Conservation (phyloP, 2,888 invertebrate genomes). For the Blomia tropicalis region DNA sequence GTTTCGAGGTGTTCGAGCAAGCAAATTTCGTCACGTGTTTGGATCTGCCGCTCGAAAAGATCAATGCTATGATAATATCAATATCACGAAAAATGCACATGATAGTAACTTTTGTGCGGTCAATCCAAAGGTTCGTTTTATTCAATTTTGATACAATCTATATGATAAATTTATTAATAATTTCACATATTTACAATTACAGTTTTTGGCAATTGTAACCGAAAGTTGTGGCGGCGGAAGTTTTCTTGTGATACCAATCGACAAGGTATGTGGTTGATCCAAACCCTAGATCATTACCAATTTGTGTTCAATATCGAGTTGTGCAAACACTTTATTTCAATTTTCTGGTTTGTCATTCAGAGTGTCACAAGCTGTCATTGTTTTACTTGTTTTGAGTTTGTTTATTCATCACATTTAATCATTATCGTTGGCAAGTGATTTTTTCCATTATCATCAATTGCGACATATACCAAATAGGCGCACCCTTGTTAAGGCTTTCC, state of each 20-base stretch:
- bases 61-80: constrained; percentile 90
- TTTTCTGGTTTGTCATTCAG: no score
- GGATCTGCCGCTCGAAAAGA: constrained; percentile 81
- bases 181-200: background rate
- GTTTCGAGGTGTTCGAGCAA: constrained; percentile 88
- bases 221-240: constrained; percentile 64
- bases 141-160: background rate
- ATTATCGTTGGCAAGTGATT: no score
- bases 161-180: no score
- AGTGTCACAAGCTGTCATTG: no score
- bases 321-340: no score
- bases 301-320: no score
- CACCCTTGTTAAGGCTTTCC: no score
- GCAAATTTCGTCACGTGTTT: constrained; percentile 93
- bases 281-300: no score
- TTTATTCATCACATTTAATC: no score
- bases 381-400: no score
- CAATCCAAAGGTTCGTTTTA: constrained; percentile 60
- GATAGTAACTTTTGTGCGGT: constrained; percentile 96
- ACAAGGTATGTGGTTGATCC: constrained; percentile 52
- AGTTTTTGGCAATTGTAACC: constrained; percentile 26
- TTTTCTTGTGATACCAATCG: constrained; percentile 81
- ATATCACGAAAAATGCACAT: constrained; percentile 86
- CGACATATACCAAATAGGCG: no score
- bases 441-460: no score